These are phyloP conservation scores for Mycetomoellerius zeteki DNA, from an alignment of 1,140 invertebrate genomes.

Conservation along the genomic window DNA sequence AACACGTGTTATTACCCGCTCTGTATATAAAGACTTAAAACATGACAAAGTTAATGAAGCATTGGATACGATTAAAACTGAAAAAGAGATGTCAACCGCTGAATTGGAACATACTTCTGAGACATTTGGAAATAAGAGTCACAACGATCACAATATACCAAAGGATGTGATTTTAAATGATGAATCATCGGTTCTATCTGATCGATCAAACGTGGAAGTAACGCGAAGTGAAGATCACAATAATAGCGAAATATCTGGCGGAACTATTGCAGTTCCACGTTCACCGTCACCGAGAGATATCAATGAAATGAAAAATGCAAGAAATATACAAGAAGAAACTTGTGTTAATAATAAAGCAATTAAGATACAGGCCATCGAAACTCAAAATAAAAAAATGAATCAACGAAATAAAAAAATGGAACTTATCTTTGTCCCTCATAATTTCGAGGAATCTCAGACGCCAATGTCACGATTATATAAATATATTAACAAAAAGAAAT, in stretches of 20 bases:
- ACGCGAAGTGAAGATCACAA: background rate
- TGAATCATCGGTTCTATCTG: background rate
- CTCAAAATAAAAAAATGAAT: background rate
- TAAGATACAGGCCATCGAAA: background rate
- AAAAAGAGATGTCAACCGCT: background rate
- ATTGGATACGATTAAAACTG: background rate
- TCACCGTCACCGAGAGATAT: background rate
- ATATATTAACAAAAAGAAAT: slow-evolving; percentile 13
- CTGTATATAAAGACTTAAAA: background rate
- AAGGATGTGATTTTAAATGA: background rate
- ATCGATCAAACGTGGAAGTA: background rate
- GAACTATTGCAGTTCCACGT: background rate
- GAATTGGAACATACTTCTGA: background rate
- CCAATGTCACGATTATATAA: background rate
- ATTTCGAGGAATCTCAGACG: background rate
- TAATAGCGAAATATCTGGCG: background rate
- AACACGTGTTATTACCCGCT: background rate
- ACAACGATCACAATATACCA: background rate
- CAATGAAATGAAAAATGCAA: background rate
- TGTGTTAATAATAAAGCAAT: background rate
- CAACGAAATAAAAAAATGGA: background rate
- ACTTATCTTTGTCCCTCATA: background rate
- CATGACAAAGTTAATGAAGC: background rate
- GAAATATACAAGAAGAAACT: background rate
- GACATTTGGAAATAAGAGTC: background rate